Evolutionary conservation across 2,888 invertebrate species (phyloP), one percentile per base, ranked within the genome.

Genomic region (Frankliniella fusca): DNA sequence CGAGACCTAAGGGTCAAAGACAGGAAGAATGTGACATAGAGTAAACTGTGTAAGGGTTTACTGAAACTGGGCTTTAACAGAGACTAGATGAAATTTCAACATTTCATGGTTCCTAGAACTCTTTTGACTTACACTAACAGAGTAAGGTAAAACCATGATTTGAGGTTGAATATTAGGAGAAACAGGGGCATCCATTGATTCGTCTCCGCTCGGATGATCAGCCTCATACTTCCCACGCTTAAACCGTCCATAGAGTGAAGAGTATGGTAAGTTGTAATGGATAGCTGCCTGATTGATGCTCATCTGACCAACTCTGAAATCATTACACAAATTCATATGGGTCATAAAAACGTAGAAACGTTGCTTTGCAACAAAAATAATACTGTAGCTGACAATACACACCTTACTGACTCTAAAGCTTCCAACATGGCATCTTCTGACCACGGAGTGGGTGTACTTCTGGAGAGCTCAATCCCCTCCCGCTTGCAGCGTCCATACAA

Each of bases 391-490:
- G 38, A 5, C 38, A 38, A 38, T 27, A 7, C 70, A 76, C 88
- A 95, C 94, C 95, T 93, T 85, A 96, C 96, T 84, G 96, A 95
- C 88, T 96, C 95, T 80, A 96, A 90, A 38, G 96, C 96, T 88
- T 96, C 95, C 38, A 94, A 94, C 96, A 96, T 96, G 49, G 95
- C 95, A 87, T 94, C 95, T 87, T 96, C 96, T n/a, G 95, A 95
- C 96, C 96, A 96, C 15, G 96, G 96, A 80, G 96, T 95, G n/a
- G 95, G 95, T 89, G 95, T 95, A 82, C 95, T 94, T 85, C 96
- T 92, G 10, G 95, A 95, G 85, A 96, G 89, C 88, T 96, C 96
- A 85, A 96, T 96, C 81, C 96, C 96, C 88, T 96, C 96, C 81
- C 95, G 90, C 87, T 96, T 96, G 88, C 96, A 96, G 85, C 96